These are phyloP conservation scores for Anoplius nigerrimus DNA, from an alignment of 2,888 invertebrate genomes.

Conservation along the genomic window DNA sequence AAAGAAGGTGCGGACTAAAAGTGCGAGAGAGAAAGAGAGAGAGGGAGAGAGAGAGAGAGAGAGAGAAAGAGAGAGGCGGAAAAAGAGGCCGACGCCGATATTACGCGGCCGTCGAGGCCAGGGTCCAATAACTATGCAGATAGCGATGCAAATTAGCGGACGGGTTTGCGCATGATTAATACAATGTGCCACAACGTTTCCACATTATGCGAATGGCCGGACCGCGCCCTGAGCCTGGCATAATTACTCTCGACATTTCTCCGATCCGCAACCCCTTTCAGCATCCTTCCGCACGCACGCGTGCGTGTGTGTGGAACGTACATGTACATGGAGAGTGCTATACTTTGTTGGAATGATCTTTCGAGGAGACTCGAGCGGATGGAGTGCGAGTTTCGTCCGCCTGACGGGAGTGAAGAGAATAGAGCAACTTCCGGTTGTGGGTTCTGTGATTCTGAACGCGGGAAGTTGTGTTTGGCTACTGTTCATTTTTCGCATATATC, in stretches of 20 bases:
- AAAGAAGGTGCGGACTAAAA: background rate
- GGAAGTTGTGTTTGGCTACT: no score
- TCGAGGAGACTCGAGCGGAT: no score
- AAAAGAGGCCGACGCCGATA: conserved; percentile 15
- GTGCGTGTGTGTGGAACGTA: no score
- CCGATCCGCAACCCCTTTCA: conserved; percentile 11
- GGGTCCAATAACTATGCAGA: conserved; percentile 53
- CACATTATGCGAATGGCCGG: conserved; percentile 54
- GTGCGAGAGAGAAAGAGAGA: background rate
- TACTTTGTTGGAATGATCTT: no score
- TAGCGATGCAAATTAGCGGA: conserved; percentile 52
- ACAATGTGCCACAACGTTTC: conserved; percentile 54
- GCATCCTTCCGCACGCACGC: background rate
- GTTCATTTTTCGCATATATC: no score
- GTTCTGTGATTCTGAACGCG: no score
- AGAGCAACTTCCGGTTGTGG: no score
- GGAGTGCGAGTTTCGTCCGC: no score
- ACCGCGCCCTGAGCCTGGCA: conserved; percentile 47
- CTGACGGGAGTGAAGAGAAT: no score
- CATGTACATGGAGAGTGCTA: no score
- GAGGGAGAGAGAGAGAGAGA: background rate
- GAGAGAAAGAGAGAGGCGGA: background rate
- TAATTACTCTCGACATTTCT: conserved; percentile 42
- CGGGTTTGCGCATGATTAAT: conserved; percentile 53
- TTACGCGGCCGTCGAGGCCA: conserved; percentile 27